phyloP scores from a whole-genome alignment of 2,113 vertebrate genomes.

The Microcebus lehilahytsara region DNA sequence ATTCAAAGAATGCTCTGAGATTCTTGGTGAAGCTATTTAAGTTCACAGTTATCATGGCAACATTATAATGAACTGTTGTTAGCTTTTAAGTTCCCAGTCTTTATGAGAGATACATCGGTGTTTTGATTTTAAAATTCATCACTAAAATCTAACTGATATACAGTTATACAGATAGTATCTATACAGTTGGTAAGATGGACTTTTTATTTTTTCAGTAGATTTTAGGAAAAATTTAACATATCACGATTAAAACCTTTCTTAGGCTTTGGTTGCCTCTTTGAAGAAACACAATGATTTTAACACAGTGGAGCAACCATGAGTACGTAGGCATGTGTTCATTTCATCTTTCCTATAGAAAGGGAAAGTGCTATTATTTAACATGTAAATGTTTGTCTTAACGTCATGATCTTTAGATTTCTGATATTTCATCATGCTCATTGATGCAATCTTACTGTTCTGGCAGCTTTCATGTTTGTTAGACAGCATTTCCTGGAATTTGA shows the following conservation, averaged over 20 bases:
- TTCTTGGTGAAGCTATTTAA: background rate
- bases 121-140: conserved; percentile 34
- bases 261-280: conserved; percentile 3
- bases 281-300: background rate
- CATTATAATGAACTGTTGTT: background rate
- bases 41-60: background rate
- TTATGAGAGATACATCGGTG: background rate
- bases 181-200: background rate
- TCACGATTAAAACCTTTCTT: background rate
- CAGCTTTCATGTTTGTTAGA: conserved; percentile 39
- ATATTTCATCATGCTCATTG: background rate
- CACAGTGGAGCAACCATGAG: background rate
- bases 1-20: background rate
- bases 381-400: background rate
- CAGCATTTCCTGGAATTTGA: conserved; percentile 57
- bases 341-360: background rate
- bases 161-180: too few species aligned
- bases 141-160: background rate
- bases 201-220: background rate
- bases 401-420: background rate
- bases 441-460: background rate
- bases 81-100: background rate
- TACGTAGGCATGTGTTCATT: background rate
- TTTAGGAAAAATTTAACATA: background rate
- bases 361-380: background rate